A percentile compares a stretch with the other conserved stretches of the same genome.
phyloP scores from a whole-genome alignment of 2,113 vertebrate genomes.

The Lagopus leucura region DNA sequence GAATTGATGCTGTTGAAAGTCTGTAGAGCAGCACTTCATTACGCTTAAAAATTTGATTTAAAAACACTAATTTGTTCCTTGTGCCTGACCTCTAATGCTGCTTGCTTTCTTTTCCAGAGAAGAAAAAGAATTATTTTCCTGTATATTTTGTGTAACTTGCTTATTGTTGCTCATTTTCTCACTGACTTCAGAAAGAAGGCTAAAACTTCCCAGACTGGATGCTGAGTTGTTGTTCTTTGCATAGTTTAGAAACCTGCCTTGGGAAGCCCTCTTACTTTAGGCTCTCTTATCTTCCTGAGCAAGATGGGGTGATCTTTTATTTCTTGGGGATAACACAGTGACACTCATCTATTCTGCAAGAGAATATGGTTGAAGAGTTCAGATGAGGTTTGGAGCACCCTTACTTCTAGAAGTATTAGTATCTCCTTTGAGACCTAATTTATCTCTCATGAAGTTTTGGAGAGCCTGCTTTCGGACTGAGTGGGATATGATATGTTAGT shows the following conservation, averaged over 20 bases:
- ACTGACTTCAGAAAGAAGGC: background rate
- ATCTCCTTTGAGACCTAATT: background rate
- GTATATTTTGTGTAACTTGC: background rate
- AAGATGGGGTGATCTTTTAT: background rate
- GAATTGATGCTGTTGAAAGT: background rate
- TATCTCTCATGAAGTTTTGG: background rate
- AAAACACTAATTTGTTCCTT: background rate
- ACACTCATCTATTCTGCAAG: background rate
- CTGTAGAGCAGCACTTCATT: background rate
- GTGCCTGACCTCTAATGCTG: background rate
- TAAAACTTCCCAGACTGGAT: background rate
- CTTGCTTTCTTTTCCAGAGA: background rate
- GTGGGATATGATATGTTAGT: background rate
- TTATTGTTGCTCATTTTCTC: background rate
- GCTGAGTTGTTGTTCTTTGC: background rate
- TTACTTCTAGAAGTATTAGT: background rate
- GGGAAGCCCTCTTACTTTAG: background rate
- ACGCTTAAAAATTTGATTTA: background rate
- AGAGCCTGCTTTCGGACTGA: background rate
- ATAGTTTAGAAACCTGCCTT: background rate
- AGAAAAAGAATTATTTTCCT: background rate
- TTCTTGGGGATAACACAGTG: background rate
- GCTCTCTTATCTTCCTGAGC: background rate
- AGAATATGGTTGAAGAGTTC: background rate
- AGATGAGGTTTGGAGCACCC: background rate